Evolutionary conservation across 1,140 invertebrate species (phyloP), one percentile per base, ranked within the genome.

Genomic region (Trichomalopsis sarcophagae): DNA sequence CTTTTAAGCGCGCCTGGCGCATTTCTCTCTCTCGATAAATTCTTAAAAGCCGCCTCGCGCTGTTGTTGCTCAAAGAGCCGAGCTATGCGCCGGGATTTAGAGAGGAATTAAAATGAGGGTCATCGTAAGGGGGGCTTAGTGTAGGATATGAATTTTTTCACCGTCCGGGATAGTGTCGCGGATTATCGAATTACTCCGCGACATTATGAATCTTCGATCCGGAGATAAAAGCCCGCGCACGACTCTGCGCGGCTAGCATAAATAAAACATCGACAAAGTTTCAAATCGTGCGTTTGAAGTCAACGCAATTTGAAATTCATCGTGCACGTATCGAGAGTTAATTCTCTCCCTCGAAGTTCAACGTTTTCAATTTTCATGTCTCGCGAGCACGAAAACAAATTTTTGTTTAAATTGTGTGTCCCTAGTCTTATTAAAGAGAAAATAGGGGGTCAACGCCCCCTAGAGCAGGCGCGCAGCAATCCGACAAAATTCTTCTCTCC

Each of bases 11-110:
- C 27, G 17, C 77, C 33, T 7, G 0, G 17, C 55, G 36, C 5
- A 44, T 80, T 80, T 80, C 27, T 44, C 55, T 62, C n/a, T 17
- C 36, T 9, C 33, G 66, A 80, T 80, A 80, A 80, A 80, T 80
- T 69, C 30, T 69, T 69, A n/a, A 80, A 69, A 80, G 62, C 9
- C 47, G 17, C 62, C 36, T 40, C 40, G 5, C 44, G 74, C 74
- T 14, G 11, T 44, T 55, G 47, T 77, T 30, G 30, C 30, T 23
- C 13, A 14, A 78, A 62, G 55, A 55, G 47, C 21, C 21, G 0
- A 27, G 27, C 27, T 27, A 27, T 27, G 27, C 27, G 14, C 17
- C 55, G 55, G 55, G 55, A 62, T 62, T 62, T 62, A 62, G 11
- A 27, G 2, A 77, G 11, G 55, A 77, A 21, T 33, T 13, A 62